Conservation (phyloP, 2,113 vertebrate genomes). For the Clarias batrachus region DNA sequence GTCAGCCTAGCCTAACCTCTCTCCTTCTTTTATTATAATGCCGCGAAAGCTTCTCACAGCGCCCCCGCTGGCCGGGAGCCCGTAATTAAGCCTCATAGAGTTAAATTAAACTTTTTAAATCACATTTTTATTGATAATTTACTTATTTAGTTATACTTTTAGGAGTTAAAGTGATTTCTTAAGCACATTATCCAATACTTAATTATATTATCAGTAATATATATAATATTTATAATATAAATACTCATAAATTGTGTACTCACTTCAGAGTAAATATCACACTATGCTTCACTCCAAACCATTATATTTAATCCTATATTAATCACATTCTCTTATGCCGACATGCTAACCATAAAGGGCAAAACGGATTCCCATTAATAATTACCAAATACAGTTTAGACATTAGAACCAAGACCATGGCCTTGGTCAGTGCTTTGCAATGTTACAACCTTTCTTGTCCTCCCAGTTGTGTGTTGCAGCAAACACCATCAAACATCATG, state of each 20-base stretch:
- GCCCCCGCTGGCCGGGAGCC: no score
- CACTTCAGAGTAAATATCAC: neutral
- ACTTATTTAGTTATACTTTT: neutral
- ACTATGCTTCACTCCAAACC: neutral
- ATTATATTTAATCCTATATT: neutral
- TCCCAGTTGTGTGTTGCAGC: neutral
- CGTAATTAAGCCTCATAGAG: neutral
- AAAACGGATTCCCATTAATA: neutral
- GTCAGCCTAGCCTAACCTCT: no score
- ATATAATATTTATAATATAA: no score
- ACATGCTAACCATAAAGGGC: neutral
- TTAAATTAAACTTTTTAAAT: neutral
- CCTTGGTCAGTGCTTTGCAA: neutral
- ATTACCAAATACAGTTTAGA: neutral
- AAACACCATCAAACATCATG: neutral
- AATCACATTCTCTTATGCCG: neutral
- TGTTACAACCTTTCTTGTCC: slow-evolving; percentile 15
- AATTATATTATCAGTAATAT: neutral
- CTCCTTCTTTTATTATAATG: no score
- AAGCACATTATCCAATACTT: neutral
- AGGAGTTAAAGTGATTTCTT: neutral
- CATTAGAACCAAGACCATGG: neutral
- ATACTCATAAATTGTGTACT: neutral
- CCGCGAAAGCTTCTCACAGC: no score
- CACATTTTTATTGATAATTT: neutral